phyloP scores from a whole-genome alignment of 2,113 vertebrate genomes.

The Paramisgurnus dabryanus region DNA sequence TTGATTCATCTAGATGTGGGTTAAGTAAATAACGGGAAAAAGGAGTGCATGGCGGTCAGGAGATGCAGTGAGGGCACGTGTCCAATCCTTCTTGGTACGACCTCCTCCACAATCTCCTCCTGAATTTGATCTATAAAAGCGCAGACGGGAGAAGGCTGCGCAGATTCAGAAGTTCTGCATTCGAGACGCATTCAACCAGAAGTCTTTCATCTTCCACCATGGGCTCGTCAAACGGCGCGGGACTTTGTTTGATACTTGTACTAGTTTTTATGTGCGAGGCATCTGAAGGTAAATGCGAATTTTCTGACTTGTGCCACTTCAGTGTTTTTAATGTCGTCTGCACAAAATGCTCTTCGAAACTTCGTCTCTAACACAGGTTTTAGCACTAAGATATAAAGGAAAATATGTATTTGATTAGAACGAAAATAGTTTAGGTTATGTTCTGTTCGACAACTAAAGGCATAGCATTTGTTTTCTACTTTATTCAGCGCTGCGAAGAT shows the following conservation, averaged over 20 bases:
- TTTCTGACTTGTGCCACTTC: background rate
- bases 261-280: background rate
- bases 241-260: slow-evolving; percentile 12
- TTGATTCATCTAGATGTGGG: no score
- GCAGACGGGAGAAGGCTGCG: background rate
- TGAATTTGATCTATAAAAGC: slow-evolving; percentile 10
- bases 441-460: background rate
- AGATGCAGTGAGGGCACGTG: no score
- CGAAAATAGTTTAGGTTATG: background rate
- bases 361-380: no score
- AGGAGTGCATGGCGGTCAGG: no score
- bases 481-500: no score
- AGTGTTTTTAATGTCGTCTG: background rate
- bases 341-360: no score
- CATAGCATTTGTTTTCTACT: background rate
- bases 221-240: background rate
- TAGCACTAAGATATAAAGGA: no score
- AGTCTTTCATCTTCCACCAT: background rate
- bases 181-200: background rate
- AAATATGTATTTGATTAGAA: no score
- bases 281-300: slow-evolving; percentile 4
- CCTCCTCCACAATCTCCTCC: background rate
- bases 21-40: no score
- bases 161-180: background rate
- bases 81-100: background rate